Conservation (phyloP, 2,797 vertebrate genomes). For the Sebastes variabilis region DNA sequence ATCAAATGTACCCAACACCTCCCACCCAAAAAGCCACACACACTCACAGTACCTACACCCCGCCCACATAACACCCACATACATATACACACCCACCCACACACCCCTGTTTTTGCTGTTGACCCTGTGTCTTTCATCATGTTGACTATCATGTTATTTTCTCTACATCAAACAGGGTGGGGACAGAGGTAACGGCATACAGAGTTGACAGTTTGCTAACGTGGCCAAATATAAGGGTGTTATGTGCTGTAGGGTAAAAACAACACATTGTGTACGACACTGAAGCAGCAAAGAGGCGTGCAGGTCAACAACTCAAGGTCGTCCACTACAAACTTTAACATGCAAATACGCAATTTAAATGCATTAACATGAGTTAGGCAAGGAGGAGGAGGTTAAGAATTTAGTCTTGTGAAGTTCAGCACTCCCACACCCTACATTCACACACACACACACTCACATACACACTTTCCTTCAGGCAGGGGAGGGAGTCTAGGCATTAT, state of each 20-base stretch:
- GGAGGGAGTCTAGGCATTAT: slow-evolving; percentile 29
- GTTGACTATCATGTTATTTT: slow-evolving; percentile 22
- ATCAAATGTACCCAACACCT: slow-evolving; percentile 39
- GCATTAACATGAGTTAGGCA: not conserved
- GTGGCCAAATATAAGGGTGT: slow-evolving; percentile 20
- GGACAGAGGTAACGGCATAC: not conserved
- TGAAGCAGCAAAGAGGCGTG: not conserved
- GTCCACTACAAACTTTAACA: not conserved
- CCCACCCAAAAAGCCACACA: slow-evolving; percentile 44
- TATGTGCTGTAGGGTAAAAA: not conserved
- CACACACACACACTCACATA: not conserved
- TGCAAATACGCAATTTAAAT: not conserved
- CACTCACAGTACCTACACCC: slow-evolving; percentile 34
- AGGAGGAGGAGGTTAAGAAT: not conserved
- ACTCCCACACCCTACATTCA: not conserved
- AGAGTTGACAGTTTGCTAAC: not conserved
- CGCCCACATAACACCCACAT: slow-evolving; percentile 60
- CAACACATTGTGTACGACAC: not conserved
- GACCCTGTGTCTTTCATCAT: slow-evolving; percentile 31
- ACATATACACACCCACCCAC: slow-evolving; percentile 28
- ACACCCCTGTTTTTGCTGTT: slow-evolving; percentile 4
- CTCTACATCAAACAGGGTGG: slow-evolving; percentile 17
- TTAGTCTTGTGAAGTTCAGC: not conserved
- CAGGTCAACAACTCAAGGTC: not conserved
- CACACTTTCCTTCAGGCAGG: slow-evolving; percentile 32